Percentiles rank a stretch among this genome's conserved stretches.
Conservation (phyloP, 2,888 invertebrate species). For the Watsonalla binaria region DNA sequence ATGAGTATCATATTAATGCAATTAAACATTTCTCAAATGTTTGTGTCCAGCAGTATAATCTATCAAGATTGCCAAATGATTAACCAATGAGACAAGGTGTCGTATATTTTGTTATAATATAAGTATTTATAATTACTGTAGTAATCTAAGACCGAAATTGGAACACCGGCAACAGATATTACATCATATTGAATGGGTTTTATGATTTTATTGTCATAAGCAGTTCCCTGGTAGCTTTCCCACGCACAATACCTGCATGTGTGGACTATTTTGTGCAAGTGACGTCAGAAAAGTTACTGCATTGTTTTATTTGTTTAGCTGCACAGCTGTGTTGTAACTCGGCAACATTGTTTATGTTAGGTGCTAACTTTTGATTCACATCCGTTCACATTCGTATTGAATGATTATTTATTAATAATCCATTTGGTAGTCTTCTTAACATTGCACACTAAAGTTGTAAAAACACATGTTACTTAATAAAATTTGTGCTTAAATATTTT, state of each 20-base stretch:
- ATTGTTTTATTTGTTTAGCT: slow-evolving; percentile 44
- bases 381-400: background rate
- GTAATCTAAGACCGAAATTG: background rate
- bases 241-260: slow-evolving; percentile 53
- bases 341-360: slow-evolving; percentile 14
- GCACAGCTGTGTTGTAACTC: slow-evolving; percentile 39
- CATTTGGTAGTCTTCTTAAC: background rate
- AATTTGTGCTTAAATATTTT: background rate
- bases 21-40: too few species aligned
- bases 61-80: too few species aligned
- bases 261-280: slow-evolving; percentile 40
- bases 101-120: too few species aligned
- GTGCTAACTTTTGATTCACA: background rate
- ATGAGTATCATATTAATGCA: too few species aligned
- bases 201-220: slow-evolving; percentile 11
- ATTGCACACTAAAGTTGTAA: background rate
- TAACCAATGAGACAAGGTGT: too few species aligned
- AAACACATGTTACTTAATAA: background rate
- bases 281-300: slow-evolving; percentile 40
- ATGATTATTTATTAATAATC: background rate
- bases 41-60: too few species aligned
- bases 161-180: background rate
- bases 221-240: slow-evolving; percentile 33
- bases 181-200: slow-evolving; percentile 10
- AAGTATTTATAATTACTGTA: background rate